Evolutionary conservation across 2,113 vertebrate genomes (phyloP), one percentile per base, ranked within the genome.

Genomic region (Rhinogobius similis): DNA sequence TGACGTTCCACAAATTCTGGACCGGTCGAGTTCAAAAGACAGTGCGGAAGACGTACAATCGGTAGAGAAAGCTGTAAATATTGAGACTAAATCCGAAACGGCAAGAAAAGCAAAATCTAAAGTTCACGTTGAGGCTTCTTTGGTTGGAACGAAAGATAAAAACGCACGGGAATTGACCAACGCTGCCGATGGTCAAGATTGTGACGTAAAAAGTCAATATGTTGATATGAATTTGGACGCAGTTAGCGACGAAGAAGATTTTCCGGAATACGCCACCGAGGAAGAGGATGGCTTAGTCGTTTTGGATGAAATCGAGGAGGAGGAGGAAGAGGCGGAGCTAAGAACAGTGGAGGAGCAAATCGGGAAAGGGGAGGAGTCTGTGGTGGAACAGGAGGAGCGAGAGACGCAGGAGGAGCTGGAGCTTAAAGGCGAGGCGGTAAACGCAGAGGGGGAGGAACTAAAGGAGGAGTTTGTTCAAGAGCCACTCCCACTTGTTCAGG

Each of bases 181-280:
- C 13, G 24, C 13, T 27, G 53, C 12, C 4, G 5, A 14, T 56
- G 23, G 27, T 0, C 23, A 56, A 16, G 46, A 50, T n/a, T 21
- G 10, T 20, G 32, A 36, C 18, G 20, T 16, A 50, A 52, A 72
- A 18, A 26, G 9, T 2, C 48, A 0, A 5, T 46, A 74, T 21
- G 78, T 79, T 0, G 78, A 89, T 10, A 61, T 93, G 21, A 86
- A 78, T 46, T 61, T 44, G 18, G 86, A 84, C 50, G 77, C 86
- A 4, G 32, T 21, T 0, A 79, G 67, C 27, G 84, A 81, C 56
- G 75, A 44, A 0, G 29, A 16, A 43, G 76, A 61, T 61, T 61
- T 61, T 61, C 58, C 18, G 3, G 58, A 38, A 44, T 0, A 41
- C 50, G 7, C 9, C 65, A 50, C 16, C 24, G 18, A 74, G 69